Evolutionary conservation across 2,113 vertebrate species (phyloP), one percentile per base, ranked within the genome.

Genomic region (Pseudorasbora parva): DNA sequence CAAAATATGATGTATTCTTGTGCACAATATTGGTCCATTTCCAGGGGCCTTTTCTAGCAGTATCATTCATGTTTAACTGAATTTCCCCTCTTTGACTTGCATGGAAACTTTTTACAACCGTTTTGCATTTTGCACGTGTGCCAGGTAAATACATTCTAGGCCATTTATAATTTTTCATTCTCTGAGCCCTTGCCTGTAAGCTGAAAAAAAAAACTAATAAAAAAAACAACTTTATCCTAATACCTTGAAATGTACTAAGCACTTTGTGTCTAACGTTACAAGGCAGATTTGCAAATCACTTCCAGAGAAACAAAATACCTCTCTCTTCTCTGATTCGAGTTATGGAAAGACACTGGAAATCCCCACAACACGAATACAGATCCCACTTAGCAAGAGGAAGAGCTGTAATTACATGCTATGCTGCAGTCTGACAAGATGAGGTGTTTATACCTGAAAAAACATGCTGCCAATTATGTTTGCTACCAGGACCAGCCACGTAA

Each of bases 361-460:
- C 81, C 76, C 85, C 85, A 79, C 21, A 82, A 73, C 85, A 62
- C 27, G 49, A 68, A 64, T 49, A 59, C 81, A 86, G 43, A 73
- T 60, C 23, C 64, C 33, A 47, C 4, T 47, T 71, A 37, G 41
- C 54, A 41, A 78, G 59, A 8, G 33, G 82, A 74, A 87, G 27
- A 59, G 64, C 64, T 43, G 69, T 85, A 87, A 85, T 87, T 87
- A 87, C 66, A 77, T 78, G 75, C 74, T 76, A 76, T 81, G 57
- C 78, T 66, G 30, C 49, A 69, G 68, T 64, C 73, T 79, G 83
- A 69, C 83, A 82, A 78, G 37, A 79, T 30, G 60, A 82, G 69
- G 66, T 78, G 86, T 79, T 68, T 87, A 72, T 78, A 60, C 75
- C 47, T 73, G 15, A 47, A 82, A 64, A 69, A 74, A 74, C 74